These are phyloP conservation scores for Morus bassanus DNA, from an alignment of 2,797 vertebrate species.

Conservation along the genomic window DNA sequence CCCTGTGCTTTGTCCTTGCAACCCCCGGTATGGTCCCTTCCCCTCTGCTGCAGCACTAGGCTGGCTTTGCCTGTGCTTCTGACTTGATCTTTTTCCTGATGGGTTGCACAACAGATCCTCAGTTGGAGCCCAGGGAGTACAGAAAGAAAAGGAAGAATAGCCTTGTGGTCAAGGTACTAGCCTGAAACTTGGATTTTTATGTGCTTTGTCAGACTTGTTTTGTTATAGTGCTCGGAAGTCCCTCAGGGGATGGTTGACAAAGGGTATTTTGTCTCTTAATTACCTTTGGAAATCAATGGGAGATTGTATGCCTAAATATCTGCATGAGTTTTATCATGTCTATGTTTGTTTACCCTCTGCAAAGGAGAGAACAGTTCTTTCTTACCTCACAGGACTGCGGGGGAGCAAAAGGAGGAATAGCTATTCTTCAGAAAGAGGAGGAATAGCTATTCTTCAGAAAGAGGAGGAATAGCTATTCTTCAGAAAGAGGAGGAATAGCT, in stretches of 20 bases:
- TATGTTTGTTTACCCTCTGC: background rate
- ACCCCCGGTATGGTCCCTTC: background rate
- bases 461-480: background rate
- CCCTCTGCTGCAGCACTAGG: background rate
- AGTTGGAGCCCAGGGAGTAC: background rate
- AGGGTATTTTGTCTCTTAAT: conserved; percentile 1
- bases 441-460: background rate
- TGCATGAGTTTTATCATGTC: background rate
- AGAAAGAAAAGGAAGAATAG: background rate
- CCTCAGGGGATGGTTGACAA: background rate
- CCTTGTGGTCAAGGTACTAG: background rate
- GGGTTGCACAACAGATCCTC: background rate
- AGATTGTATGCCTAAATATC: background rate
- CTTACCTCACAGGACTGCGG: background rate
- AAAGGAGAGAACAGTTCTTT: background rate
- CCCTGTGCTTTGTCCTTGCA: background rate
- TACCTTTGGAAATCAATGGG: background rate
- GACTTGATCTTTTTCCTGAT: background rate
- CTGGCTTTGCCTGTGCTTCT: background rate
- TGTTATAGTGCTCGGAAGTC: background rate
- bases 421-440: background rate
- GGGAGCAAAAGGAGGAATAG: background rate
- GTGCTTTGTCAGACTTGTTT: background rate
- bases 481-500: background rate
- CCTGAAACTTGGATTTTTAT: background rate